These are phyloP conservation scores for Dendropsophus ebraccatus DNA, from an alignment of 2,113 vertebrate genomes.

Conservation along the genomic window DNA sequence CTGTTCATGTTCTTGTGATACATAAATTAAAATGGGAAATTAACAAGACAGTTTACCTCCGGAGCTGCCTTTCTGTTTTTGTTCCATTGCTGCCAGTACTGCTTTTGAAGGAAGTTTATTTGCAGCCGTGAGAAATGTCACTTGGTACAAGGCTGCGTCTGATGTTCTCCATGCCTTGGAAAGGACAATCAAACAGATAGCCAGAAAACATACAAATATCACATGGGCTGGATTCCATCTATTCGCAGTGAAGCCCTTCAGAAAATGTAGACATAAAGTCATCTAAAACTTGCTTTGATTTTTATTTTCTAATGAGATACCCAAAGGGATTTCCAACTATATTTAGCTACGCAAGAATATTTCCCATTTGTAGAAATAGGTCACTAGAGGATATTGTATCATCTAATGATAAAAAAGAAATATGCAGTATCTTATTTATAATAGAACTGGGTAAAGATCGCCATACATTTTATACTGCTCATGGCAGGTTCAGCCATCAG, in stretches of 20 bases:
- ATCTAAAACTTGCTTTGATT: neutral
- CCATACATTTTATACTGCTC: too few species aligned
- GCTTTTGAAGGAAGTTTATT: neutral
- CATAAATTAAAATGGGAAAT: neutral
- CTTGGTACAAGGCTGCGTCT: neutral
- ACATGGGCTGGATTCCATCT: neutral
- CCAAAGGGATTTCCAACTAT: too few species aligned
- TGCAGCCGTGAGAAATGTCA: conserved; percentile 25
- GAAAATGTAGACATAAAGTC: neutral
- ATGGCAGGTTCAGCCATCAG: too few species aligned
- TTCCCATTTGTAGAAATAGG: too few species aligned
- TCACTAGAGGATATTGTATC: too few species aligned
- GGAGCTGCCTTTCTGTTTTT: neutral
- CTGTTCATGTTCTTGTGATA: neutral
- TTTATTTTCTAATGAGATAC: too few species aligned
- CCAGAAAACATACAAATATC: neutral
- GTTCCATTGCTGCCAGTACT: neutral
- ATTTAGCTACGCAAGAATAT: too few species aligned
- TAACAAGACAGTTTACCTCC: neutral
- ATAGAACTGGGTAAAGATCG: too few species aligned
- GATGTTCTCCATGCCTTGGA: conserved; percentile 6
- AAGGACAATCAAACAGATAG: neutral
- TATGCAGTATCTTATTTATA: too few species aligned
- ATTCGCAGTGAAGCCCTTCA: neutral
- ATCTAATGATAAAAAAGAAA: too few species aligned